Base-by-base conservation (phyloP, 2,888 invertebrate species). In the Ennomos quercinarius region DNA sequence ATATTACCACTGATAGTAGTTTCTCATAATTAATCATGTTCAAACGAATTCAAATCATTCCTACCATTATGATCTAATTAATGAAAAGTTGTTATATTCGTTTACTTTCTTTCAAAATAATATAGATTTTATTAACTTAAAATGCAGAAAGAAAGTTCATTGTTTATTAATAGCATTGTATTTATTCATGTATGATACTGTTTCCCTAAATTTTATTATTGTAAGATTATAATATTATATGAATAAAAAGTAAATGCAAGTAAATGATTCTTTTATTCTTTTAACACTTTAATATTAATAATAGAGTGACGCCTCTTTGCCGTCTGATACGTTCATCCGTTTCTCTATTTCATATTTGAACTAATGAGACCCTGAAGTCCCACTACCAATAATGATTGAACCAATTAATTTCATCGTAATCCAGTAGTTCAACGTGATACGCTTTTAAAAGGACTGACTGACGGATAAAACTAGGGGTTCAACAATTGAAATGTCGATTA, bases 111-210 rank as follows among this genome's bases (percentile, higher is more conserved):
- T 84, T 83, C 78, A 60, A 77, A 78, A 78, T 73, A 74, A 73
- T 76, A 80, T 72, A 80, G 75, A 81, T 79, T 74, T 74, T 83
- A 83, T 80, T 82, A 83, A 81, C 75, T 76, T 81, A 82, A 82
- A 81, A 80, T 81, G 69, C 76, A 70, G 77, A 83, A 80, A 80
- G 79, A 75, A 77, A 80, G 82, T 84, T 86, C 74, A 84, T 86
- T 85, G 85, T 87, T 87, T 87, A 86, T 83, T 84, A 60, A 86
- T 90, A 89, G 87, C 86, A 89, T 87, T 90, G 91, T 91, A 91
- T 92, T 92, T 92, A 92, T 91, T 91, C 87, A 81, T 92, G 91
- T 92, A 92, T 91, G 81, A 91, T 91, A 91, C 86, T 86, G 89
- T 91, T 92, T 90, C 86, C 85, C 88, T 89, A 87, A 91, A 91